Evolutionary conservation across 1,140 invertebrate genomes (phyloP), one percentile per base, ranked within the genome.

Genomic region (Muscidifurax raptorellus): DNA sequence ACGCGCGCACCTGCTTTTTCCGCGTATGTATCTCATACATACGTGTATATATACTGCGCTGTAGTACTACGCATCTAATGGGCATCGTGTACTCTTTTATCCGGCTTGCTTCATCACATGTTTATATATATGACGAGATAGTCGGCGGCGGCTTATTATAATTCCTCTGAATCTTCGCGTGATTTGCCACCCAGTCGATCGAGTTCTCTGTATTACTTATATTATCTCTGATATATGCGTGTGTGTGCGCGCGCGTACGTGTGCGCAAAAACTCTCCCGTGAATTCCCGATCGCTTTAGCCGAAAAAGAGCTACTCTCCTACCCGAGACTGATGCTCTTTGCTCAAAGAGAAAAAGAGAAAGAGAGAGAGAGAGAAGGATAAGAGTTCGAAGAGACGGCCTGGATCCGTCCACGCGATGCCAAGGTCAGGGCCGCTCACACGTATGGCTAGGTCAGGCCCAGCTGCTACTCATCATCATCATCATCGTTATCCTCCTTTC

Each of bases 381-480:
- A 64, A 64, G 59, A 64, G 18, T 22, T 13, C 27, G 5, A 71
- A 22, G 4, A 15, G 59, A 83, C 88, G 88, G 87, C 87, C 88
- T 90, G 87, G 87, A 90, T 90, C 86, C 28, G 32, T 28, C 30
- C 30, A 28, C 13, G n/a, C 32, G 36, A 59, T 74, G 77, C 89
- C 89, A 92, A 92, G 92, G 92, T 93, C 92, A 93, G 87, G 90
- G 91, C 88, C 90, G 87, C 82, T 88, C 10, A 88, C 10, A 88
- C 85, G 88, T 85, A 86, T 90, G 90, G 91, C 90, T 92, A 92
- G 91, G 90, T 93, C 91, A 92, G 92, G 91, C 91, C 91, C 91
- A 91, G 18, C n/a, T 12, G 5, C 9, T 40, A 6, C 7, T 12
- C 36, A 40, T 40, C 36, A 10, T 10, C n/a, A 40, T 40, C 36